phyloP scores from a whole-genome alignment of 2,888 invertebrate genomes.

The Lutraria lutraria region DNA sequence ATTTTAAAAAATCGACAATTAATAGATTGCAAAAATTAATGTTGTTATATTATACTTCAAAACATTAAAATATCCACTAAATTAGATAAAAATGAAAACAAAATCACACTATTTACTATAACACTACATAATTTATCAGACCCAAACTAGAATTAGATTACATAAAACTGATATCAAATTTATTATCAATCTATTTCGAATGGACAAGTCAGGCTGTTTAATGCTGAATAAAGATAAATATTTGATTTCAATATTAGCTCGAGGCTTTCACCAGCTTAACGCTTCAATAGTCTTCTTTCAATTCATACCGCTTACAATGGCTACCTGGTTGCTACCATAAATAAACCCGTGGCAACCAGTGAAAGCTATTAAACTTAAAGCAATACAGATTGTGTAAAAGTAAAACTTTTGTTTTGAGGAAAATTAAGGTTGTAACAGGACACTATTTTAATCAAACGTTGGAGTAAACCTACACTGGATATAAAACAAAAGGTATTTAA shows the following conservation, averaged over 20 bases:
- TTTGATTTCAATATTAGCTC: slow-evolving; percentile 38
- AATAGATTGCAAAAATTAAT: too few species aligned
- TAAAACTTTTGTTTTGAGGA: slow-evolving; percentile 19
- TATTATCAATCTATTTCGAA: slow-evolving; percentile 18
- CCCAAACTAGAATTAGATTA: neutral
- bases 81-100: too few species aligned
- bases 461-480: slow-evolving; percentile 23
- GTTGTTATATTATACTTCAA: too few species aligned
- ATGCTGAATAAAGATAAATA: slow-evolving; percentile 49
- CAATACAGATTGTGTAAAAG: slow-evolving; percentile 18
- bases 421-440: slow-evolving; percentile 29
- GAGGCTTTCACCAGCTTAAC: slow-evolving; percentile 29
- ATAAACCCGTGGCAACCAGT: slow-evolving; percentile 62
- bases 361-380: slow-evolving; percentile 39
- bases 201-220: neutral
- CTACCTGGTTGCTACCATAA: slow-evolving; percentile 62
- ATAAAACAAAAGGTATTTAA: slow-evolving; percentile 59
- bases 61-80: too few species aligned
- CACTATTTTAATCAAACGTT: neutral
- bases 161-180: neutral
- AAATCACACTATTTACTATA: neutral
- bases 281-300: slow-evolving; percentile 43
- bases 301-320: slow-evolving; percentile 44
- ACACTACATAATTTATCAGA: neutral
- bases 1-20: too few species aligned